These are phyloP conservation scores for Deilephila porcellus DNA, from an alignment of 2,888 invertebrate species.

Conservation along the genomic window DNA sequence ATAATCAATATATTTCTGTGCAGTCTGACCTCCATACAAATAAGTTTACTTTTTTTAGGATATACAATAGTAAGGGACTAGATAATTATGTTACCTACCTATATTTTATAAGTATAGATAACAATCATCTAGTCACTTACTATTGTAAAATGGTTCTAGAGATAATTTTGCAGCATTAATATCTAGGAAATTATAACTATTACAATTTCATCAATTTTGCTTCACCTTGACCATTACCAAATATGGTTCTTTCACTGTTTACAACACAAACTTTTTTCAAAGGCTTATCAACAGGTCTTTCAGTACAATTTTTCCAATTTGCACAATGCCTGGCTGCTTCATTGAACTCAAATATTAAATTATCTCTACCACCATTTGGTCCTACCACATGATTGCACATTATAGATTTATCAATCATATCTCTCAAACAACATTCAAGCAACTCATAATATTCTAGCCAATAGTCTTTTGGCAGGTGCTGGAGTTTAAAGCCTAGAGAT, in stretches of 20 bases:
- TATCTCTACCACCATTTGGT: constrained; percentile 90
- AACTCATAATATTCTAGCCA: constrained; percentile 90
- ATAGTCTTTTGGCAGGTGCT: constrained; percentile 83
- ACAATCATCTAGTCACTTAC: too few relatives aligned
- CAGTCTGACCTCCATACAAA: too few relatives aligned
- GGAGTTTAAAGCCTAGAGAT: constrained; percentile 82
- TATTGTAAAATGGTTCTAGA: not conserved
- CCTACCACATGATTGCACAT: constrained; percentile 89
- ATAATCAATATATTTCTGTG: too few relatives aligned
- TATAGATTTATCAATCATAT: constrained; percentile 82
- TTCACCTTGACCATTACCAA: constrained; percentile 29
- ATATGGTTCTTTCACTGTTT: constrained; percentile 59
- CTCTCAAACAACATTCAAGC: constrained; percentile 89
- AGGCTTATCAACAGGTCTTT: constrained; percentile 72
- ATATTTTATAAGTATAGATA: too few relatives aligned
- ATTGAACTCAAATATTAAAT: constrained; percentile 87
- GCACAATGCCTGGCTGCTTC: constrained; percentile 86
- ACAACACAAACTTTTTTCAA: constrained; percentile 86
- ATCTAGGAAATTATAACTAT: too few relatives aligned
- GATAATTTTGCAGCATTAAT: not conserved
- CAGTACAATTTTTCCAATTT: constrained; percentile 76
- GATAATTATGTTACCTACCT: too few relatives aligned
- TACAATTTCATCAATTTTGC: constrained; percentile 25
- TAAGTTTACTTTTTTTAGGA: too few relatives aligned
- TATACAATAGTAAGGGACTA: too few relatives aligned